Percentiles rank a stretch among this genome's conserved stretches.
These are phyloP conservation scores for Aphelocoma coerulescens DNA, from an alignment of 2,113 vertebrate species.

Conservation along the genomic window DNA sequence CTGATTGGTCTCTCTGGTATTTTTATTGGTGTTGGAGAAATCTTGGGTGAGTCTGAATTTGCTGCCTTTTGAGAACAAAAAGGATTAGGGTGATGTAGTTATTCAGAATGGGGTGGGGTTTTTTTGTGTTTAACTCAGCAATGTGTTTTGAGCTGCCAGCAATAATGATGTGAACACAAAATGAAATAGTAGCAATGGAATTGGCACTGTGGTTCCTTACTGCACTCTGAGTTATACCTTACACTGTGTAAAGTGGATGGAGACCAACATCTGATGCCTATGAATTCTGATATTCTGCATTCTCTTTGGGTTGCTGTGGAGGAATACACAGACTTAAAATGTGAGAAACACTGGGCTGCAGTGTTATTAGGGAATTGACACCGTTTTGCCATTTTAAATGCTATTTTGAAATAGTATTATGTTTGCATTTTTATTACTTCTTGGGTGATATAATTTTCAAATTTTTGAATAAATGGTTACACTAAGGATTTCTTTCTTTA, in stretches of 20 bases:
- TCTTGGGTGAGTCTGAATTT: conserved; percentile 81
- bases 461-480: neutral
- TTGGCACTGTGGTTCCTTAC: neutral
- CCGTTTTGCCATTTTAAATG: neutral
- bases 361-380: neutral
- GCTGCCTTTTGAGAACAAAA: neutral
- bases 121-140: neutral
- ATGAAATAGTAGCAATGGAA: neutral
- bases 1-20: conserved; percentile 96
- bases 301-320: neutral
- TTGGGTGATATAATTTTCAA: neutral
- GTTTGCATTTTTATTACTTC: neutral
- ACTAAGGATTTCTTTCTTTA: neutral
- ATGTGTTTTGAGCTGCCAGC: neutral
- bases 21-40: conserved; percentile 92
- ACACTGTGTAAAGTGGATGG: neutral
- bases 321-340: neutral
- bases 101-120: neutral
- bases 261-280: neutral
- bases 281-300: neutral
- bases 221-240: neutral
- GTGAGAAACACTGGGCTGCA: neutral
- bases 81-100: neutral
- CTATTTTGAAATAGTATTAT: neutral
- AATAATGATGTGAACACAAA: neutral